Evolutionary conservation across 92 coral and sea anemone species (phyloP), one percentile per base, ranked within the genome.

Genomic region (Paragorgia papillata): DNA sequence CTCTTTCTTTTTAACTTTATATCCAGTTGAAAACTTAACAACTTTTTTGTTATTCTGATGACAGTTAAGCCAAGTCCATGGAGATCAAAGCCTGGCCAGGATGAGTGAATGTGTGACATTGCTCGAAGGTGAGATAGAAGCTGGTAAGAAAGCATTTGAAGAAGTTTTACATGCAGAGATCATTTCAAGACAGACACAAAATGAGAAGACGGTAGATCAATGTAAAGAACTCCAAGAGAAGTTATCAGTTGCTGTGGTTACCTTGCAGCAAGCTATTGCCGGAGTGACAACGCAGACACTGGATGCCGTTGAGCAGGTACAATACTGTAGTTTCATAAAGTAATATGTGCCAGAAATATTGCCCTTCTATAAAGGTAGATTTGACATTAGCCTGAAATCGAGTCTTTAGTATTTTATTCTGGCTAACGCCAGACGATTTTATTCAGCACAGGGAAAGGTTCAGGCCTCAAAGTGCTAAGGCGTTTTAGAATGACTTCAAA

Each of bases 161-260:
- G 92, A 95, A 54, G 98, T 95, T 8, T 73, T 95, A 9, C 97
- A 91, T 87, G 97, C 98, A n/a, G 98, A 95, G 63, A 95, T 95
- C 53, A 80, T 96, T 22, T 85, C 98, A 41, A 91, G 98, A 48
- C 98, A 94, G 77, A 84, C 94, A 0, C 94, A 94, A 73, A 90
- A 85, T 82, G 98, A 94, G 66, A 91, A 94, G 78, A 65, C 89
- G 48, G 75, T 89, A 22, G 60, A 81, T 15, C 76, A 83, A 51
- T 85, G 96, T 33, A 82, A 84, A 55, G 89, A 94, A 76, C 82
- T 94, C 22, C 95, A 91, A 21, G 97, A 94, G 62, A 90, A 90
- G 83, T 73, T 94, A 12, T 76, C 88, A 62, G 80, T 89, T 73
- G 96, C 97, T 18, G 88, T 94, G 27, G 62, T 88, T 22, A 90